A percentile compares a stretch with the other conserved stretches of the same genome.
phyloP scores from a whole-genome alignment of 2,888 invertebrate genomes.

The Eugnorisma glareosa region DNA sequence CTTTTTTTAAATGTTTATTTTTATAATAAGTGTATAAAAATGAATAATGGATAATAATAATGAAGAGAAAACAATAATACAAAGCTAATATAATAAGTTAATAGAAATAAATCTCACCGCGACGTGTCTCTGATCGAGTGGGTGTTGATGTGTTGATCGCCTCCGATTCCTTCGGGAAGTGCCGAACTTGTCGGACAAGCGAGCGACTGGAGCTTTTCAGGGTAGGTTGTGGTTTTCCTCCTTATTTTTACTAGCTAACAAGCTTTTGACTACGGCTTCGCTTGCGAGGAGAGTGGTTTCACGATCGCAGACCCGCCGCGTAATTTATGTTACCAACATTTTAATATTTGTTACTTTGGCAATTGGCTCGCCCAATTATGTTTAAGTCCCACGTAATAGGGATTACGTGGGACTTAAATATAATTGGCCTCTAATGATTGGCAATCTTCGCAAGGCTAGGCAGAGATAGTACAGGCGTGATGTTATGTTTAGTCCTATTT shows the following conservation, averaged over 20 bases:
- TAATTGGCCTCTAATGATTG: neutral
- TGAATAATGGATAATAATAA: no score
- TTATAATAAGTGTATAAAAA: no score
- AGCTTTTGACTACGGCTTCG: neutral
- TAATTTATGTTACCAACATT: neutral
- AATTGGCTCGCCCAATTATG: neutral
- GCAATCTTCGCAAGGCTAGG: neutral
- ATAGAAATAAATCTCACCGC: conserved; percentile 1
- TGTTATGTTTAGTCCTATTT: neutral
- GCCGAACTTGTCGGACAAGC: neutral
- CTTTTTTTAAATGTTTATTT: no score
- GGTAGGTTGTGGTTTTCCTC: neutral
- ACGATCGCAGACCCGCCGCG: neutral
- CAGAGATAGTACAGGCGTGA: neutral
- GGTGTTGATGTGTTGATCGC: neutral
- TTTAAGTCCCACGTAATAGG: neutral
- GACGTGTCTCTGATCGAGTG: neutral
- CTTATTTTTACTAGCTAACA: neutral
- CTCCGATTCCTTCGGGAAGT: neutral
- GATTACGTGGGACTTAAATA: neutral
- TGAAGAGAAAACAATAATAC: neutral
- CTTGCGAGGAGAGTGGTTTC: neutral
- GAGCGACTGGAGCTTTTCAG: neutral
- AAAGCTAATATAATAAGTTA: neutral
- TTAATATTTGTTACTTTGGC: neutral